Percentiles rank a stretch among this genome's conserved stretches.
Evolutionary conservation across 2,113 vertebrate genomes (phyloP).

Genomic region (Ciconia boyciana): DNA sequence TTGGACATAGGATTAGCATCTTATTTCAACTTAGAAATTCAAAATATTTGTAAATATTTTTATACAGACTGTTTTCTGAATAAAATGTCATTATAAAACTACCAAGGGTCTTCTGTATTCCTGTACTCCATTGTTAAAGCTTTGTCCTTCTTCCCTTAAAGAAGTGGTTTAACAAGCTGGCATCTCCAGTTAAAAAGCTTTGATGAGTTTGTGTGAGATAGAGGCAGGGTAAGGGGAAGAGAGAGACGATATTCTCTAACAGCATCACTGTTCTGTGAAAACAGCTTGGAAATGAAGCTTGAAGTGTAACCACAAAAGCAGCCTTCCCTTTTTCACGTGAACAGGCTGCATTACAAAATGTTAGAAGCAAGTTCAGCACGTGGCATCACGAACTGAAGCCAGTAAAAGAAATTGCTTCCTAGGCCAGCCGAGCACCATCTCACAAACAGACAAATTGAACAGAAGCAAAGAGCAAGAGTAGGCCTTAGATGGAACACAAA

Average conservation of each 20-base stretch:
- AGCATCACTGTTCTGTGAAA: not conserved
- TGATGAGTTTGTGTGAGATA: not conserved
- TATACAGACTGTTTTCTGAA: slow-evolving; percentile 30
- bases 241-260: not conserved
- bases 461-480: not conserved
- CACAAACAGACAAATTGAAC: fast-evolving
- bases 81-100: slow-evolving; percentile 44
- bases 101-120: not conserved
- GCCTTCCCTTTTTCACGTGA: not conserved
- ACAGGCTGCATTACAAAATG: not conserved
- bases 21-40: slow-evolving; percentile 13
- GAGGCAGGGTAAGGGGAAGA: not conserved
- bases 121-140: not conserved
- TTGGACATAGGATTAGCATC: not conserved
- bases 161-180: not conserved
- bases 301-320: not conserved
- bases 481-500: not conserved
- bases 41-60: slow-evolving; percentile 37
- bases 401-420: not conserved
- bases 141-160: not conserved
- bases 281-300: fast-evolving
- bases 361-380: not conserved
- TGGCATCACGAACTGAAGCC: fast-evolving
- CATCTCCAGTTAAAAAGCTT: not conserved
- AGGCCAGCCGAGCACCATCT: no score